Evolutionary conservation across 2,113 vertebrate species (phyloP).

Genomic region (Syrrhaptes paradoxus): DNA sequence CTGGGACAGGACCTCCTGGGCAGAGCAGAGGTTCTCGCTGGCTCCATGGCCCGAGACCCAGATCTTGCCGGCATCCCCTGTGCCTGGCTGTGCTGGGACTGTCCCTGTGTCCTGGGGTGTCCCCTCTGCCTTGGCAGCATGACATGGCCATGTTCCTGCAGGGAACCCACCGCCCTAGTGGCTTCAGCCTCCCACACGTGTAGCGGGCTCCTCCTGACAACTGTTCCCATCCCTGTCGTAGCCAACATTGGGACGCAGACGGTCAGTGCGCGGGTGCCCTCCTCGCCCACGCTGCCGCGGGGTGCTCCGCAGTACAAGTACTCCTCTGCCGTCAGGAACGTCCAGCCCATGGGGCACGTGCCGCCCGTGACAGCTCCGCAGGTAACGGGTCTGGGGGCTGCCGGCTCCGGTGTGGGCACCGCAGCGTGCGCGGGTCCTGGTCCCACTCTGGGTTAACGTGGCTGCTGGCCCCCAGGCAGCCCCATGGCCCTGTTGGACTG

Average conservation of each 20-base stretch:
- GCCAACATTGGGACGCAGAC: slow-evolving; percentile 96
- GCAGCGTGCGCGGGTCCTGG: accelerated
- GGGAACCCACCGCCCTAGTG: accelerated
- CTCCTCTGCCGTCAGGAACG: slow-evolving; percentile 76
- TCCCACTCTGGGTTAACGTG: not conserved
- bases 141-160: not conserved
- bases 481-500: not conserved
- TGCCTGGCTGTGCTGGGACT: not conserved
- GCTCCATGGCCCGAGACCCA: not conserved
- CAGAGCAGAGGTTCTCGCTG: not conserved
- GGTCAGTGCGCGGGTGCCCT: slow-evolving; percentile 70
- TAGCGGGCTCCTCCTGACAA: not conserved
- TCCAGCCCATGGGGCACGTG: slow-evolving; percentile 74
- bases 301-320: slow-evolving; percentile 82
- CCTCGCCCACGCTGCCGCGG: slow-evolving; percentile 58
- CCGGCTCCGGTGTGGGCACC: accelerated
- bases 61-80: not conserved
- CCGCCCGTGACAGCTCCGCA: slow-evolving; percentile 68
- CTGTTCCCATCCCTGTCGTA: slow-evolving; percentile 4
- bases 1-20: not conserved
- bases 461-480: not conserved
- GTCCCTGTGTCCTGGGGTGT: not conserved
- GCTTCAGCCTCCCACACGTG: not conserved
- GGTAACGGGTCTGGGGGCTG: slow-evolving; percentile 35
- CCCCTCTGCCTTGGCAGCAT: not conserved